Evolutionary conservation across 53 echinoderm and acorn worm genomes (phyloP).

Genomic region (Hippasteria phrygiana): DNA sequence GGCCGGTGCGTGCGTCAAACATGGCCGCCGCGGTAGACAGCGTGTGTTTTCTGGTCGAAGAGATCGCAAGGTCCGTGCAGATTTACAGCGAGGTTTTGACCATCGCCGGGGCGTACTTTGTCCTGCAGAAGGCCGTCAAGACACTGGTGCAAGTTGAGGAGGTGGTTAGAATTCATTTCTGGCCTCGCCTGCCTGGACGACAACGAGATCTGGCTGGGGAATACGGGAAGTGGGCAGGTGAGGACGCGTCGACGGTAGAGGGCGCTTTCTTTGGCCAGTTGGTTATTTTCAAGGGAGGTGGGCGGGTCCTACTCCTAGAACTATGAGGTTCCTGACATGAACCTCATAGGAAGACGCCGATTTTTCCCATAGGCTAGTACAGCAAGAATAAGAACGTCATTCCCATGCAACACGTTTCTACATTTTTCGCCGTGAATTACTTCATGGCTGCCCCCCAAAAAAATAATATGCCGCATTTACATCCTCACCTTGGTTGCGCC

Average conservation of each 20-base stretch:
- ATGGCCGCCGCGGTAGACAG: slow-evolving; percentile 90
- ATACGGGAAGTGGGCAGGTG: slow-evolving; percentile 94
- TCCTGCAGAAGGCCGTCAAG: slow-evolving; percentile 71
- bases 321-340: neutral
- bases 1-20: too few species aligned
- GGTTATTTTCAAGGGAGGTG: neutral
- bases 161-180: slow-evolving; percentile 74
- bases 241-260: neutral
- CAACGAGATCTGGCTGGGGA: slow-evolving; percentile 73
- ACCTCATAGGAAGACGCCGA: too few species aligned
- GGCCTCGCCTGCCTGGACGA: slow-evolving; percentile 60
- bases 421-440: too few species aligned
- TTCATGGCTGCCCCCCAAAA: too few species aligned
- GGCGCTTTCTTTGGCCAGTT: neutral
- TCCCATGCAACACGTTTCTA: too few species aligned
- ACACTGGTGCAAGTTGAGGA: slow-evolving; percentile 65
- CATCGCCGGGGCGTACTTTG: slow-evolving; percentile 81
- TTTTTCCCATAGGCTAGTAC: too few species aligned
- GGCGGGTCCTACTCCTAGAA: neutral
- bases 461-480: too few species aligned
- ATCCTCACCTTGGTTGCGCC: too few species aligned
- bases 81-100: slow-evolving; percentile 80
- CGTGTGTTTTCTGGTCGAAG: slow-evolving; percentile 70
- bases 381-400: too few species aligned
- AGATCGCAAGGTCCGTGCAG: slow-evolving; percentile 71